Evolutionary conservation across 2,113 vertebrate genomes (phyloP), one percentile per base, ranked within the genome.

Genomic region (Oreochromis spilurus): DNA sequence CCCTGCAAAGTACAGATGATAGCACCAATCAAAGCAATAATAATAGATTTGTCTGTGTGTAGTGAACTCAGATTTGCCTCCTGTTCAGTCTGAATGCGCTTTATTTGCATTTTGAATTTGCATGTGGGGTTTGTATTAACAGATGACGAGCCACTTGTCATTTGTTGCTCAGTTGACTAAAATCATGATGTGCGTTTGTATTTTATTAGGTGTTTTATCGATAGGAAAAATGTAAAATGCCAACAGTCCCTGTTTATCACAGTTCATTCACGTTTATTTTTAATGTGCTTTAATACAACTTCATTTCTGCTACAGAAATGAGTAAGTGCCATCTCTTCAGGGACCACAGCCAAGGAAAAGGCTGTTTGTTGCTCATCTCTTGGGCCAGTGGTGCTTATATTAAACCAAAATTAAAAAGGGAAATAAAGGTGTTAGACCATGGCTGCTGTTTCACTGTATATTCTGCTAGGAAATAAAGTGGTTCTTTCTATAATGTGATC

Each of bases 371-470:
- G 81, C 45, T 65, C 80, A 19, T 38, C 62, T 40, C 48, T 90
- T 52, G 52, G 67, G 82, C 81, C 48, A 78, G 10, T 29, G 55
- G 67, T 85, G 36, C 77, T 90, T 36, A 38, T 52, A 81, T 85
- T 19, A 82, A 92, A 85, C 90, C 87, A 92, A 93, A 93, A 78
- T 67, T 34, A 77, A 53, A 50, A 62, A 26, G 3, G n/a, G 40
- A 82, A 45, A 45, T 26, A 31, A 57, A 40, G n/a, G 6, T 60
- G 26, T 81, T 81, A 16, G 26, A 62, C 29, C n/a, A 3, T 31
- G 80, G 67, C 75, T 84, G 70, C 77, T 65, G 81, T 88, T 85
- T 88, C 40, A 77, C 31, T 19, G 55, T 43, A 45, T n/a, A 8
- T 81, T 60, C 53, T 81, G 29, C 6, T 70, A 54, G 19, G 34